Evolutionary conservation across 2,113 vertebrate species (phyloP).

Genomic region (Mandrillus leucophaeus): DNA sequence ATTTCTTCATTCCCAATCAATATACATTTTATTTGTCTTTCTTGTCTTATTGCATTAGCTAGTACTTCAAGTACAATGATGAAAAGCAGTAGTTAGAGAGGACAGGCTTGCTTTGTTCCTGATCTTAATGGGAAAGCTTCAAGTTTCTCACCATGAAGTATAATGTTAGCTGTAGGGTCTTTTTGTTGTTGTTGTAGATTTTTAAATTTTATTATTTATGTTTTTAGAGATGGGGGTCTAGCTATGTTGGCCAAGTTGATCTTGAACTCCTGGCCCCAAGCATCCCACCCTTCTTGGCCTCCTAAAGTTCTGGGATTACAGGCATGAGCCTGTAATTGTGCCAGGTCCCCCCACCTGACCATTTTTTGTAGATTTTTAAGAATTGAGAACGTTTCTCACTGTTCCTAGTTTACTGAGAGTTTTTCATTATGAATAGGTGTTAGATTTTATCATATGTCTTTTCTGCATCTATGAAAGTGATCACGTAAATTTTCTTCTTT

Average conservation of each 20-base stretch:
- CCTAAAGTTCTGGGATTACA: too few relatives aligned
- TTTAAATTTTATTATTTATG: too few relatives aligned
- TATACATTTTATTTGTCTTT: not conserved
- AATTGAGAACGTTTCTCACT: not conserved
- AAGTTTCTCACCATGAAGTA: not conserved
- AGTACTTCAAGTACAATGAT: not conserved
- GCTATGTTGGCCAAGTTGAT: too few relatives aligned
- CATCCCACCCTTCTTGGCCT: too few relatives aligned
- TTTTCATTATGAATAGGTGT: not conserved
- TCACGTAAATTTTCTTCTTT: not conserved
- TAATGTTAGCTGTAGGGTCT: not conserved
- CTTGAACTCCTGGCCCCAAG: too few relatives aligned
- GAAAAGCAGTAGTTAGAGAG: not conserved
- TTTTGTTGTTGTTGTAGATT: not conserved
- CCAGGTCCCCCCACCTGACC: too few relatives aligned
- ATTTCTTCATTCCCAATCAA: not conserved
- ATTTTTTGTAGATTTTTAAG: not conserved
- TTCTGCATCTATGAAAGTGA: not conserved
- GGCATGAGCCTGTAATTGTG: too few relatives aligned
- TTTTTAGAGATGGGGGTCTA: too few relatives aligned
- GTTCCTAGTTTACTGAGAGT: not conserved
- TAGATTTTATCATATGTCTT: not conserved
- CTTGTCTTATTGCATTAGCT: not conserved
- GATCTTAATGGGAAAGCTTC: not conserved
- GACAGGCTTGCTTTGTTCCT: not conserved